Percentiles rank a stretch among this genome's conserved stretches.
These are phyloP conservation scores for Allolobophora icterica DNA, from an alignment of 2,888 invertebrate species.

Conservation along the genomic window DNA sequence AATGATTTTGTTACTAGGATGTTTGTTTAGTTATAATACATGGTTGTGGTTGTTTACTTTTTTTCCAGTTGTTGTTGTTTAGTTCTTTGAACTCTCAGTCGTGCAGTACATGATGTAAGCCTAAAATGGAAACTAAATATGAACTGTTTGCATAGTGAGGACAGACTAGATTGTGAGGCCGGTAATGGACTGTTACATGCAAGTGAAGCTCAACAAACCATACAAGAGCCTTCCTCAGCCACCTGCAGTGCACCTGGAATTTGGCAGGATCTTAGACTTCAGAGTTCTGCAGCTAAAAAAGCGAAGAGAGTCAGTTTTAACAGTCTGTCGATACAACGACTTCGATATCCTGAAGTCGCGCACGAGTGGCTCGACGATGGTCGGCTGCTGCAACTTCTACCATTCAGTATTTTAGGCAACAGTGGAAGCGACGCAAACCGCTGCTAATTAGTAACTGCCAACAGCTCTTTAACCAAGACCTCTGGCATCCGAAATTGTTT, in stretches of 20 bases:
- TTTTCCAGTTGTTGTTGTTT: slow-evolving; percentile 30
- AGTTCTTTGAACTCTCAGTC: slow-evolving; percentile 65
- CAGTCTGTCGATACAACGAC: too few relatives aligned
- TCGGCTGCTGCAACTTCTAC: slow-evolving; percentile 80
- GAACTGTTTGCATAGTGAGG: slow-evolving; percentile 73
- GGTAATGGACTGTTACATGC: too few relatives aligned
- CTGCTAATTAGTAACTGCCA: slow-evolving; percentile 90
- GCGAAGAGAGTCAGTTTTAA: slow-evolving; percentile 43
- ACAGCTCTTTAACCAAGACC: slow-evolving; percentile 76
- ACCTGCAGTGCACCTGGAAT: too few relatives aligned
- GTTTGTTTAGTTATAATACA: too few relatives aligned
- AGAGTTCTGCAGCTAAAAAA: too few relatives aligned
- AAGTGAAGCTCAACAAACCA: too few relatives aligned
- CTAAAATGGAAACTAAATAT: slow-evolving; percentile 80
- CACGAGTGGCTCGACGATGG: slow-evolving; percentile 95
- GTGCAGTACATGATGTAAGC: slow-evolving; percentile 79
- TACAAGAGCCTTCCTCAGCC: too few relatives aligned
- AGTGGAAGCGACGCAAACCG: slow-evolving; percentile 70
- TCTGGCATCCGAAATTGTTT: slow-evolving; percentile 94
- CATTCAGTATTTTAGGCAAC: slow-evolving; percentile 62
- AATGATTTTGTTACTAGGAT: too few relatives aligned
- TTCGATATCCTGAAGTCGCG: slow-evolving; percentile 77
- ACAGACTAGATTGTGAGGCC: too few relatives aligned
- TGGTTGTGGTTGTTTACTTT: too few relatives aligned
- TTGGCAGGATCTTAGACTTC: too few relatives aligned